Base-by-base conservation (phyloP, 2,797 vertebrate species). In the Sebastolobus alascanus region DNA sequence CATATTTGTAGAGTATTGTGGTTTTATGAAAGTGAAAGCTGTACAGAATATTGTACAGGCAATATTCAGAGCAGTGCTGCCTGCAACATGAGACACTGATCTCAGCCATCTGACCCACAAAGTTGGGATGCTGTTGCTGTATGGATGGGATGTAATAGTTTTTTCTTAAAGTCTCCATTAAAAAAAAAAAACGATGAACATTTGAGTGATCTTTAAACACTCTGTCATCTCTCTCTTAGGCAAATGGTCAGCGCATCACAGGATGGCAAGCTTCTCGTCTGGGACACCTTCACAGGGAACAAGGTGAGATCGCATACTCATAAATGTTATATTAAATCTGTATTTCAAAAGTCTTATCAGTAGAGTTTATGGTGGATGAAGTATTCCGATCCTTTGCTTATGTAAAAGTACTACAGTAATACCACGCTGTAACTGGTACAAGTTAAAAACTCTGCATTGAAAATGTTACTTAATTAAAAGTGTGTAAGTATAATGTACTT, bases 221-320 rank as follows among this genome's bases (percentile, higher is more conserved):
- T 22, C 10, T 66, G 29, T 52, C 7, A 0, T 80, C 4, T 40
- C 5, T 63, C 9, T 71, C 20, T 4, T 87, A 98, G 97, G 87
- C 90, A 95, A 91, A 96, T 98, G 95, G 96, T 98, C 88, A 98
- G 96, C 52, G 97, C 97, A 29, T 98, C 97, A 77, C 97, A 98
- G 95, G 97, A 98, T 3, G 97, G 97, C 3, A 98, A 98, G 85
- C 95, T 97, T 8, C 96, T 98, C 16, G 81, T 98, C 61, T 98
- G 97, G 97, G 97, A 98, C 89, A 91, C 93, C 73, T 96, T 96
- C 84, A 89, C 95, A 68, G 95, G 95, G 10, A 96, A 95, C 83
- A 96, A 96, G 94, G 96, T 95, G 8, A 73, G 85, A 64, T 13
- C 6, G 14, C 29, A 1, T 0, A 2, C 5, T 54, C 6, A 25